Percentiles rank a stretch among this genome's conserved stretches.
Evolutionary conservation across 2,888 invertebrate species (phyloP).

Genomic region (Yponomeuta malinellus): DNA sequence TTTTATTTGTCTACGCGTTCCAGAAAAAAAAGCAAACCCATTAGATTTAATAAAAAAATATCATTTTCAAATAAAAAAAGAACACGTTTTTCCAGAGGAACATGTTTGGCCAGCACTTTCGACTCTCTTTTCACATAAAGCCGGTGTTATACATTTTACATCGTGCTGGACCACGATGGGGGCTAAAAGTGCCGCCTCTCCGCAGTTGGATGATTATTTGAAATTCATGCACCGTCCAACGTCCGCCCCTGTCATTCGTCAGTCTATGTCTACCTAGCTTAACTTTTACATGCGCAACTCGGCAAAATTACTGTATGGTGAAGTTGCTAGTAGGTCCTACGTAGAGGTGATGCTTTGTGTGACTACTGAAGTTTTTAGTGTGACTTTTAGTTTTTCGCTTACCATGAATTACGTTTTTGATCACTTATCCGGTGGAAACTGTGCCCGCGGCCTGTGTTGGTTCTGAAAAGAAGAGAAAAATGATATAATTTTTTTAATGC

Average conservation of each 20-base stretch:
- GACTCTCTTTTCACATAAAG: background rate
- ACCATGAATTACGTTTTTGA: constrained; percentile 70
- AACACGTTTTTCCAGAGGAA: background rate
- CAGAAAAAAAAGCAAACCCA: too few species aligned
- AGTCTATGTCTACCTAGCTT: background rate
- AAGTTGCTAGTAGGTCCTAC: background rate
- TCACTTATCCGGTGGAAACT: constrained; percentile 60
- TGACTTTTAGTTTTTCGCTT: constrained; percentile 28
- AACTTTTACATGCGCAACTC: background rate
- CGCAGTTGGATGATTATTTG: constrained; percentile 48
- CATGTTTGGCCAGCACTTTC: background rate
- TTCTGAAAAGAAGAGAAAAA: constrained; percentile 46
- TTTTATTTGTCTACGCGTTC: too few species aligned
- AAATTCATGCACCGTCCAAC: constrained; percentile 45
- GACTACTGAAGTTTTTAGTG: constrained; percentile 16
- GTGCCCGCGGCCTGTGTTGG: constrained; percentile 59
- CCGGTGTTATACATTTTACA: background rate
- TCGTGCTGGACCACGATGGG: constrained; percentile 4
- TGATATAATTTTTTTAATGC: background rate
- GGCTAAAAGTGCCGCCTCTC: constrained; percentile 20
- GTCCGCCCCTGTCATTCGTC: constrained; percentile 40
- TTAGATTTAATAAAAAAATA: too few species aligned
- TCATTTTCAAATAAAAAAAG: too few species aligned
- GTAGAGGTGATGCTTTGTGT: too few species aligned
- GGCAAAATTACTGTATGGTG: background rate